phyloP scores from a whole-genome alignment of 2,888 invertebrate species.

The Sympetrum striolatum region DNA sequence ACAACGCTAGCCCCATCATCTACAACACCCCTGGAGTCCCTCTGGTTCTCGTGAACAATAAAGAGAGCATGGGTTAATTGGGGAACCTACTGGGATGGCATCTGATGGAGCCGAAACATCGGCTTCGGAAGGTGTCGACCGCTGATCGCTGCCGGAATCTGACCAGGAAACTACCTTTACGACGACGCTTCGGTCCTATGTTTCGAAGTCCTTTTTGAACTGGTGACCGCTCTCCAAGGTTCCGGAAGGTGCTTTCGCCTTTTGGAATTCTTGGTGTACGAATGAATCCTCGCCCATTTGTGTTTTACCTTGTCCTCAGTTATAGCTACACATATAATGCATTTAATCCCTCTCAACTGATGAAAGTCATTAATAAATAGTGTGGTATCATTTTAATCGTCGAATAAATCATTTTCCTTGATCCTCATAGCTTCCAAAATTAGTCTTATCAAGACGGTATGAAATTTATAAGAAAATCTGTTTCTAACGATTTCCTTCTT shows the following conservation, averaged over 20 bases:
- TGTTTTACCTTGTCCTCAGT: neutral
- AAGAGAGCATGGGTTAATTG: neutral
- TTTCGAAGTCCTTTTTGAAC: neutral
- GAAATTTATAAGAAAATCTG: no score
- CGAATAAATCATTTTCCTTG: neutral
- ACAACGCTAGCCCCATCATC: neutral
- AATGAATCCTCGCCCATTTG: neutral
- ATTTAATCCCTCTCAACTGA: neutral
- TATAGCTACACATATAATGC: neutral
- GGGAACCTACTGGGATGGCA: neutral
- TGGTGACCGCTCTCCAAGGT: neutral
- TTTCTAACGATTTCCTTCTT: no score
- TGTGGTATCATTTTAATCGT: neutral
- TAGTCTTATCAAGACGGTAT: no score
- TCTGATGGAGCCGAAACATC: neutral
- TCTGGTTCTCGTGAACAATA: slow-evolving; percentile 9
- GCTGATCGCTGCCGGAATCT: neutral
- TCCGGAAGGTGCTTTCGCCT: neutral
- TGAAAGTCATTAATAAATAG: neutral
- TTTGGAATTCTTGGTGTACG: neutral
- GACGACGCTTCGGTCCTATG: neutral
- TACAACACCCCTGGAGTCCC: neutral
- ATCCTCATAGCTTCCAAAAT: no score
- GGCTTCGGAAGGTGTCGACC: neutral
- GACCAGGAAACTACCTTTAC: neutral